A percentile compares a stretch with the other conserved stretches of the same genome.
phyloP scores from a whole-genome alignment of 2,113 vertebrate genomes.

The Arothron firmamentum region DNA sequence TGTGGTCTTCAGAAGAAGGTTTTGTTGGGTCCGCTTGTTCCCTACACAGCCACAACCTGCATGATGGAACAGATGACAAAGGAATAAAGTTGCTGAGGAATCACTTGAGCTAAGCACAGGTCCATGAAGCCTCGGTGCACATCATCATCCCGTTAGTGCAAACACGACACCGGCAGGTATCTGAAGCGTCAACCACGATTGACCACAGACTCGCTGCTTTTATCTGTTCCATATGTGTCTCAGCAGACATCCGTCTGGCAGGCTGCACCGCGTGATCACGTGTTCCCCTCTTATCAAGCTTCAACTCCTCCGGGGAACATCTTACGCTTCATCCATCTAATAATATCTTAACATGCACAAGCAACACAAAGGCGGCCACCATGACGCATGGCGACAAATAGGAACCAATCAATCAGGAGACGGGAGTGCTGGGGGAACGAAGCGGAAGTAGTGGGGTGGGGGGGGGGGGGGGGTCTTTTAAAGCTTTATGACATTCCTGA shows the following conservation, averaged over 20 bases:
- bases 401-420: slow-evolving; percentile 79
- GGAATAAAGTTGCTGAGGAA: no score
- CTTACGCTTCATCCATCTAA: slow-evolving; percentile 48
- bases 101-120: no score
- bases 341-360: slow-evolving; percentile 22
- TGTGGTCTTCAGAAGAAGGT: no score
- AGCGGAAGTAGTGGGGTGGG: slow-evolving; percentile 88
- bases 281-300: slow-evolving; percentile 39
- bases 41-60: no score
- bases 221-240: slow-evolving; percentile 67
- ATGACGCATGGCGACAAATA: slow-evolving; percentile 73
- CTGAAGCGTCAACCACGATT: slow-evolving; percentile 51
- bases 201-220: slow-evolving; percentile 51
- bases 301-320: slow-evolving; percentile 8
- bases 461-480: slow-evolving; percentile 82
- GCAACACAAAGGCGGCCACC: slow-evolving; percentile 26
- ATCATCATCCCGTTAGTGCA: slow-evolving; percentile 23
- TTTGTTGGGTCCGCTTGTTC: no score
- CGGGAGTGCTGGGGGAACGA: slow-evolving; percentile 24
- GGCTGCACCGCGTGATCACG: slow-evolving; percentile 6
- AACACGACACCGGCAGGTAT: slow-evolving; percentile 29
- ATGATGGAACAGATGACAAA: no score
- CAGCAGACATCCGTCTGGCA: neutral
- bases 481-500: slow-evolving; percentile 92
- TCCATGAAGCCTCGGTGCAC: no score